Base-by-base conservation (phyloP, 2,797 vertebrate genomes). In the Peromyscus eremicus region DNA sequence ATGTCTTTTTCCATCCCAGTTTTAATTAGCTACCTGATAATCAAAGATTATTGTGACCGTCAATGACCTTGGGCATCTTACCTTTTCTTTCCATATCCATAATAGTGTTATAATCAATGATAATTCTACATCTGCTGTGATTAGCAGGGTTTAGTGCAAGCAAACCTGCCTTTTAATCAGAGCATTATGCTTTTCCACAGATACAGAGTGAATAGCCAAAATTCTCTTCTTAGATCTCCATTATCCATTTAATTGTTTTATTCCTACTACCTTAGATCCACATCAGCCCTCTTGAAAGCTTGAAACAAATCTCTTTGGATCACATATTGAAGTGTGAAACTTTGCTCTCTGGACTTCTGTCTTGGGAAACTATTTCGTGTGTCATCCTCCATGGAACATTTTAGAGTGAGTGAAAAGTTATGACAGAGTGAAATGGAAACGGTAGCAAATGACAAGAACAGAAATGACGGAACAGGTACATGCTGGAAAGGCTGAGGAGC, bases 231-330 rank as follows among this genome's bases (percentile, higher is more conserved):
- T 34, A 14, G 76, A 75, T 55, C 5, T 14, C 46, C 94, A 66
- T 93, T 55, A 79, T 57, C 34, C 79, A 60, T 92, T 88, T 81
- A 79, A 23, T 49, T 1, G 6, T 81, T 95, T 94, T 91, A 81
- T 43, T 86, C 37, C 64, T 64, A 73, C 32, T 73, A 43, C 43
- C 9, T 92, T 68, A 88, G 49, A 94, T 91, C 52, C 10, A 13
- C 79, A 85, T 92, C 46, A 86, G 37, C 14, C 2, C 86, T 92
- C 40, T 85, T 92, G 90, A 94, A 76, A 94, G 37, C 71, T 80
- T 96, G 75, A 93, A 87, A 94, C 94, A 97, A 80, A 91, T 83
- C 70, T 92, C 92, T 91, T 89, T 96, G 77, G 64, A 85, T 86
- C 82, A 92, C 23, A 64, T 71, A 55, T 14, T 75, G 66, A 97